Base-by-base conservation (phyloP, 1,140 invertebrate species). In the Bombus soroeensis region DNA sequence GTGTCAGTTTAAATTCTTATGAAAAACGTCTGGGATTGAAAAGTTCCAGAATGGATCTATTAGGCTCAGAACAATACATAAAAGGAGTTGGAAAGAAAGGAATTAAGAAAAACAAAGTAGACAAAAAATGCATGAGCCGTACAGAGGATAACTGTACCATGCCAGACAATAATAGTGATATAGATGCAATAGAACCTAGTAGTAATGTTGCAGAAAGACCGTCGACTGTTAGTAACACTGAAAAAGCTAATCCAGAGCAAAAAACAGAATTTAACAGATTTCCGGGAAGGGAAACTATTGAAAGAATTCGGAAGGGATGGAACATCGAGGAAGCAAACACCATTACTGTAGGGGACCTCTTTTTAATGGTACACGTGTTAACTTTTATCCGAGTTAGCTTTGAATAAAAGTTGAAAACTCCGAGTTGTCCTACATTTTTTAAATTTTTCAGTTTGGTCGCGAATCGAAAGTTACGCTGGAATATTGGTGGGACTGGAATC, bases 341-440 rank as follows among this genome's bases (percentile, higher is more conserved):
- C 47, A 96, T 98, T 53, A 98, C 98, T 53, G 96, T 99, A 70
- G 98, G 98, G 0, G 98, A 99, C 95, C 93, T 99, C n/a, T 98
- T 98, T 95, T 95, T 99, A 84, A 98, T 98, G 96, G 97, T 97
- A 93, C 93, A 90, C 73, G 75, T 53, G 6, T 53, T 53, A 53
- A 53, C 5, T 82, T 81, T 75, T 57, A 53, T 12, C 66, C 3
- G 0, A 53, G 32, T 47, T n/a, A 34, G 13, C 32, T 53, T 43
- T 53, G 0, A 53, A 57, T 2, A 62, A 62, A 66, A 87, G 43
- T 22, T 47, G 41, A 32, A 59, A 64, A 71, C 18, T 41, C 9
- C 3, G 13, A 59, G 10, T 9, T 66, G 1, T 12, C 5, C 6
- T 66, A 71, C 34, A n/a, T 84, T 78, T 84, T 81, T 22, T 8